Base-by-base conservation (phyloP, 2,888 invertebrate genomes). In the Sipha maydis region DNA sequence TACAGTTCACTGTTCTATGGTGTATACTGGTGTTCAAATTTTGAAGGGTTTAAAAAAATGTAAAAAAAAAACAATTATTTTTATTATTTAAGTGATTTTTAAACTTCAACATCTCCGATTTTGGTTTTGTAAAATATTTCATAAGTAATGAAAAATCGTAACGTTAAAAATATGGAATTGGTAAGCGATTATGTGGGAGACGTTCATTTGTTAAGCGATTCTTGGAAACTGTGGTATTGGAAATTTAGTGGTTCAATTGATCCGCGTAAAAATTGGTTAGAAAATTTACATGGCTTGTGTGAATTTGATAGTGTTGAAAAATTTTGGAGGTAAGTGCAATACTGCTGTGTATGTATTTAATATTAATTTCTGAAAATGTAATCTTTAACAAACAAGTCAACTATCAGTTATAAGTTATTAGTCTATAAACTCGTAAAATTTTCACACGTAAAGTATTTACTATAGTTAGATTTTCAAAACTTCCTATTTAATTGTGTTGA, bases 181-280 rank as follows among this genome's bases (percentile, higher is more conserved):
- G 1, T 21, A 67, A 8, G 56, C 1, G 3, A 34, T 14, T 25
- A 75, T 31, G n/a, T 31, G 7, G 61, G 61, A 8, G 48, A 77
- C 48, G 75, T 88, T 0, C 98, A 99, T 93, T 98, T 98, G 14
- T 93, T 99, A 90, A 97, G 98, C 92, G 97, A 97, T 92, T 95
- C 95, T 89, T 99, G 99, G 99, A 98, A 98, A 25, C 94, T 99
- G 90, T 99, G 99, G 99, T 99, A 98, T 92, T 97, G 96, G 92
- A 99, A 99, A 92, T 96, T 96, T 91, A 34, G 31, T n/a, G 95
- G 96, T 91, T 95, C 69, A 1, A 0, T 11, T 17, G 28, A 0
- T 75, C 9, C 8, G n/a, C 17, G 41, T 9, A 19, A 31, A 94
- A 91, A 96, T 89, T 99, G 99, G 99, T 96, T 97, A 92, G 96